phyloP scores from a whole-genome alignment of 1,140 invertebrate genomes.

The Conus ventricosus region DNA sequence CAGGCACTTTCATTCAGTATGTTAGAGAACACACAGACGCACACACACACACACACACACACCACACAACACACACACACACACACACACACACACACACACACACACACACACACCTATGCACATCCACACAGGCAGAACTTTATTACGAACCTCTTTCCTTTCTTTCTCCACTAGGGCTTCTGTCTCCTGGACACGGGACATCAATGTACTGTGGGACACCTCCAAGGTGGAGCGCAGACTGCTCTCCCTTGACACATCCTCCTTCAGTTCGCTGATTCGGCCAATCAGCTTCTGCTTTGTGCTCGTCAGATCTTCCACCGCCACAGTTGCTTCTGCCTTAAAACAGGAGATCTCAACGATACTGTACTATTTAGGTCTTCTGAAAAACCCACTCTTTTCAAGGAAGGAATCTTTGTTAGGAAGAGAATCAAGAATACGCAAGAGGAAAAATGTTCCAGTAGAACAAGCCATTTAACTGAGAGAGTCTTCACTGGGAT shows the following conservation, averaged over 20 bases:
- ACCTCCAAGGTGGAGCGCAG: constrained; percentile 65
- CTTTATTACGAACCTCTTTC: constrained; percentile 39
- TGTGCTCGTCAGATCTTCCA: constrained; percentile 49
- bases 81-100: no score
- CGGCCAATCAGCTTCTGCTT: constrained; percentile 59
- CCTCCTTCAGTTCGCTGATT: constrained; percentile 59
- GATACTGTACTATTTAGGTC: no score
- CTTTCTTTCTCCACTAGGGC: constrained; percentile 58
- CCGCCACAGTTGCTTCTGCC: constrained; percentile 53
- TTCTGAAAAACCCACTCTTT: no score
- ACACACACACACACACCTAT: no score
- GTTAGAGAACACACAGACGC: no score
- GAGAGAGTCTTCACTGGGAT: no score
- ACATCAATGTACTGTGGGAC: constrained; percentile 63
- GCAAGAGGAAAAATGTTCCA: neutral
- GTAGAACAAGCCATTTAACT: no score
- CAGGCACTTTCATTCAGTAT: no score
- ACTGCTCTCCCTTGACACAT: constrained; percentile 61
- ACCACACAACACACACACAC: no score
- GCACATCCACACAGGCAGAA: neutral
- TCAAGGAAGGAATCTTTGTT: neutral
- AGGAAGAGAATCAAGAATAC: neutral
- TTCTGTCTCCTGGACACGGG: constrained; percentile 62
- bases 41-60: no score
- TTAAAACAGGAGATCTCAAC: constrained; percentile 26